Percentiles rank a stretch among this genome's conserved stretches.
These are phyloP conservation scores for Puntigrus tetrazona DNA, from an alignment of 2,113 vertebrate species.

Conservation along the genomic window DNA sequence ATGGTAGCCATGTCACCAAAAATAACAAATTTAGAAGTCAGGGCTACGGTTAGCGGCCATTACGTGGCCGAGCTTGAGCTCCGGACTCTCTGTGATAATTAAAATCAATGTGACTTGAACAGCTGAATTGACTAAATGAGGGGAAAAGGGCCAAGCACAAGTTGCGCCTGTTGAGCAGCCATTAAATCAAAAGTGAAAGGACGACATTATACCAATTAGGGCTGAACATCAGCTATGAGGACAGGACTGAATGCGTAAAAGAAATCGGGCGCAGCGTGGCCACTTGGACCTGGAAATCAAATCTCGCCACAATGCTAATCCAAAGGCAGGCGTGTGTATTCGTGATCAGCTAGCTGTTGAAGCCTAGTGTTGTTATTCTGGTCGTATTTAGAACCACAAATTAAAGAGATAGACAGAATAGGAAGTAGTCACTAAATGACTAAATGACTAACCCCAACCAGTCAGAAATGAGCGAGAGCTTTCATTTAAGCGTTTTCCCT, in stretches of 20 bases:
- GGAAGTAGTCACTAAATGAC: not conserved
- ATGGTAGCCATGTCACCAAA: not conserved
- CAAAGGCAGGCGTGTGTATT: not conserved
- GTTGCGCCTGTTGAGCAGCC: conserved; percentile 17
- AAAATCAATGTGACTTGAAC: conserved; percentile 27
- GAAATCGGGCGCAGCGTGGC: conserved; percentile 10
- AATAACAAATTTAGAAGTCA: not conserved
- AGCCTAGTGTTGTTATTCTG: not conserved
- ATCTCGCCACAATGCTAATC: not conserved
- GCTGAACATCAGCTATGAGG: not conserved
- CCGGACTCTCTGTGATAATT: conserved; percentile 6
- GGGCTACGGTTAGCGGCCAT: not conserved
- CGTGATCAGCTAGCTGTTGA: not conserved
- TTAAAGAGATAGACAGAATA: not conserved
- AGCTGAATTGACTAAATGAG: conserved; percentile 31
- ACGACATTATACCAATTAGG: conserved; percentile 24
- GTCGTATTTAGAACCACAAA: not conserved
- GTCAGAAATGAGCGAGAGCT: not conserved
- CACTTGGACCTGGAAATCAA: not conserved
- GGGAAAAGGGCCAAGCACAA: not conserved
- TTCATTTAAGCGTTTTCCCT: conserved; percentile 21
- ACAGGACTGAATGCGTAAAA: conserved; percentile 15
- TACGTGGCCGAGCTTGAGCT: not conserved
- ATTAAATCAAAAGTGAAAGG: conserved; percentile 35
- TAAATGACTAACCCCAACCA: not conserved